Evolutionary conservation across 1,140 invertebrate species (phyloP), one percentile per base, ranked within the genome.

Genomic region (Apocrypta bakeri): DNA sequence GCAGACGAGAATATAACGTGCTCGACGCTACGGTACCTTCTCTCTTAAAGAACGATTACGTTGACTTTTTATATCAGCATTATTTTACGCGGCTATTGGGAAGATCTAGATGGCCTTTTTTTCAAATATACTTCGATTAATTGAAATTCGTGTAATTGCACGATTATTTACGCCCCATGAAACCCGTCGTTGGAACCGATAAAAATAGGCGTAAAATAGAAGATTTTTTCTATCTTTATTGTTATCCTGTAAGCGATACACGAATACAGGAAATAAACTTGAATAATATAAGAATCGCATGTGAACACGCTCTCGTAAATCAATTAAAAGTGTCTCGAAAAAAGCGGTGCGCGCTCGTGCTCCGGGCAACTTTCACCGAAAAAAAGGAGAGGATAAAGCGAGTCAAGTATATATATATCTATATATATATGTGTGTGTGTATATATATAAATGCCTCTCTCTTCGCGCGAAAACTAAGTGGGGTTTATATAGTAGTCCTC

Each of bases 311-410:
- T n/a, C 14, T 69, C 27, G 72, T 69, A 81, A 68, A 81, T 81
- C 73, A 69, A 76, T 75, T 81, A 69, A 81, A 81, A 81, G 25
- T 48, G 33, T 31, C 24, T 64, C 11, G 56, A 24, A 63, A 63
- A 40, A 80, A 24, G 48, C 21, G 48, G 9, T 1, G 7, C 2
- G n/a, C 14, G 14, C n/a, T n/a, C 14, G 63, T 27, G 63, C 24
- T 66, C 63, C 63, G 63, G 48, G 14, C 8, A n/a, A 31, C 79
- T 81, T 81, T 74, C 79, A 81, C 71, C 79, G 56, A 81, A 81
- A 81, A 29, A 76, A 73, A 61, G 25, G 37, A 75, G 6, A 79
- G 29, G 40, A 79, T 56, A 64, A 64, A 27, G 63, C n/a, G 24
- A 63, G 61, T 42, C 40, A 12, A 42, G 40, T 1, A 12, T 12